These are phyloP conservation scores for Drosophila grimshawi DNA, from an alignment of 1,140 invertebrate genomes.

Conservation along the genomic window DNA sequence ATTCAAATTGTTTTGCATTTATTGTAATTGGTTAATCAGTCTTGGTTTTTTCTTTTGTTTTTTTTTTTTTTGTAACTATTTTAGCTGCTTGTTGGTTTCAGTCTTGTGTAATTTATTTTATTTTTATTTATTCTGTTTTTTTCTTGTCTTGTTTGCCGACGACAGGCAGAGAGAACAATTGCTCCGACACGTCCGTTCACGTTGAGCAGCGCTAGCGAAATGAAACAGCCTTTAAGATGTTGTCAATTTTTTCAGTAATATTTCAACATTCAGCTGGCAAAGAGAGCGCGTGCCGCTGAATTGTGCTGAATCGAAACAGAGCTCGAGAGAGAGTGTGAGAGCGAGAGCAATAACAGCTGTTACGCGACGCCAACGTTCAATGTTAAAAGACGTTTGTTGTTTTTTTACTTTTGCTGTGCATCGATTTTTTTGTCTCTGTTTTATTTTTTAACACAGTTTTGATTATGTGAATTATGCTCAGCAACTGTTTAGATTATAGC, in stretches of 20 bases:
- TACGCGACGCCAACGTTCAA: slow-evolving; percentile 32
- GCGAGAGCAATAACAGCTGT: slow-evolving; percentile 46
- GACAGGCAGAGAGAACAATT: slow-evolving; percentile 33
- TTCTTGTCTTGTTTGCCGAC: slow-evolving; percentile 38
- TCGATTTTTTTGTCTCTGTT: slow-evolving; percentile 1
- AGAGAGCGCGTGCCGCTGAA: slow-evolving; percentile 30
- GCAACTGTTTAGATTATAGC: neutral
- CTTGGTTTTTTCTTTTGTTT: slow-evolving; percentile 45
- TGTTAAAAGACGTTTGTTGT: slow-evolving; percentile 31
- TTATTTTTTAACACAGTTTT: slow-evolving; percentile 15
- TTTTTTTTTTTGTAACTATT: slow-evolving; percentile 49
- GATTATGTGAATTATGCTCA: neutral
- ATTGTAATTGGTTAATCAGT: slow-evolving; percentile 76
- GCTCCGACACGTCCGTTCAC: slow-evolving; percentile 62
- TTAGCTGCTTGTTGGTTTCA: slow-evolving; percentile 59
- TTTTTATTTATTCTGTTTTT: slow-evolving; percentile 39
- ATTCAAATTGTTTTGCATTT: slow-evolving; percentile 62
- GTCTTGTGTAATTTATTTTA: slow-evolving; percentile 54
- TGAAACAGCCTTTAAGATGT: slow-evolving; percentile 38
- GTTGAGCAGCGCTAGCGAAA: slow-evolving; percentile 65
- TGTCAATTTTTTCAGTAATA: slow-evolving; percentile 20
- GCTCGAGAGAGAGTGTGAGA: slow-evolving; percentile 11
- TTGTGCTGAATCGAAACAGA: slow-evolving; percentile 38
- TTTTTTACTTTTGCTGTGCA: slow-evolving; percentile 3
- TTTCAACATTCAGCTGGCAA: slow-evolving; percentile 27